A percentile compares a stretch with the other conserved stretches of the same genome.
These are phyloP conservation scores for Ligdia adustata DNA, from an alignment of 2,888 invertebrate genomes.

Conservation along the genomic window DNA sequence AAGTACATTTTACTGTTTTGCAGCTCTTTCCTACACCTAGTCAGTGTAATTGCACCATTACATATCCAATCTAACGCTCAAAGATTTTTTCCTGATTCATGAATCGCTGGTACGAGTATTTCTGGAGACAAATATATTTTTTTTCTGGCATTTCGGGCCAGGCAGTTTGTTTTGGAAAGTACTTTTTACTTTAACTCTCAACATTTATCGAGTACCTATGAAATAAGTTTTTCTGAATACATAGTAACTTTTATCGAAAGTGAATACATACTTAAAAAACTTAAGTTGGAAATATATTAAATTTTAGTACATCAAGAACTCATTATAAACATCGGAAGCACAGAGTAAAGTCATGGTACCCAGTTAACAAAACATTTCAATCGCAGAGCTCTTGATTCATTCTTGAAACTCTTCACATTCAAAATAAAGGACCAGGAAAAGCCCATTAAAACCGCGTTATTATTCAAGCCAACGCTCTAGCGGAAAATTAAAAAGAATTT, in stretches of 20 bases:
- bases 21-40: too few species aligned
- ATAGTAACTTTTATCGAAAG: too few species aligned
- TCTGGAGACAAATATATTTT: constrained; percentile 20
- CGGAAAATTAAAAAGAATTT: constrained; percentile 74
- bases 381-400: constrained; percentile 44
- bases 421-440: constrained; percentile 62
- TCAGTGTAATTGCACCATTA: too few species aligned
- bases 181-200: constrained; percentile 8
- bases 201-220: too few species aligned
- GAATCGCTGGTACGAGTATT: constrained; percentile 20
- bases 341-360: too few species aligned
- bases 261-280: too few species aligned
- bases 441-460: constrained; percentile 64
- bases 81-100: constrained; percentile 25
- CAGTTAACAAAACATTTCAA: constrained; percentile 32
- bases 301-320: too few species aligned
- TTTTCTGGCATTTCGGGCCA: constrained; percentile 9
- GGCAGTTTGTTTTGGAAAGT: constrained; percentile 9
- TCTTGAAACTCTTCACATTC: constrained; percentile 48
- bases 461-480: constrained; percentile 60
- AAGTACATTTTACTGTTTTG: too few species aligned
- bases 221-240: too few species aligned
- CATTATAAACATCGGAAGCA: too few species aligned
- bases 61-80: constrained; percentile 33
- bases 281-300: too few species aligned